Evolutionary conservation across 2,113 vertebrate genomes (phyloP), one percentile per base, ranked within the genome.

Genomic region (Odontesthes bonariensis): DNA sequence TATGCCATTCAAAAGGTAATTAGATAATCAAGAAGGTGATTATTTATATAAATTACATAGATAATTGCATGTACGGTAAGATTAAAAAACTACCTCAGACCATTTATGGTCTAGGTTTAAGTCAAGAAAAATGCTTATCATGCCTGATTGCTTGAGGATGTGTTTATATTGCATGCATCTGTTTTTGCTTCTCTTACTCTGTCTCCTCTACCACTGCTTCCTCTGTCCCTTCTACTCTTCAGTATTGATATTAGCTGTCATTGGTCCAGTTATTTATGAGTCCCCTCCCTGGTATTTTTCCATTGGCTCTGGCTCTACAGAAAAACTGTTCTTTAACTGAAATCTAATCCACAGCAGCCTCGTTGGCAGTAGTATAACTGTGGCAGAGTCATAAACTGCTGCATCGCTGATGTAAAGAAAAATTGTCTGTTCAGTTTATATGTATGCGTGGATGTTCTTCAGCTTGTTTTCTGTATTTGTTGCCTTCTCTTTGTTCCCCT

Each of bases 171-270:
- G 6, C 23, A 61, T 56, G 4, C 40, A 27, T 58, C 17, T 27
- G 3, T 20, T 61, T 61, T 4, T 44, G 47, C 17, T 46, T 57
- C 19, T 35, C 13, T 49, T 19, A 20, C 16, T 38, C 19, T 20
- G 56, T 53, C 38, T 73, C 31, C 42, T 72, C 22, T 32, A 27
- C 27, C 49, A 8, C 46, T 51, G 51, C 32, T 27, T 61, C 46
- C 73, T 53, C 47, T 75, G 32, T 75, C 22, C 65, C 70, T 59
- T 38, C 47, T 54, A 60, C 63, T 64, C 52, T 67, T 75, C 8
- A 80, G 0, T 87, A 83, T 81, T 69, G 73, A 85, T 82, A 77
- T 40, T 56, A 70, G 51, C 62, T 79, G 64, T 88, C 82, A 88
- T 73, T 79, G 72, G 72, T 83, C 66, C 68, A 60, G 56, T 79